These are phyloP conservation scores for Neoniphon sammara DNA, from an alignment of 2,797 vertebrate species.

Conservation along the genomic window DNA sequence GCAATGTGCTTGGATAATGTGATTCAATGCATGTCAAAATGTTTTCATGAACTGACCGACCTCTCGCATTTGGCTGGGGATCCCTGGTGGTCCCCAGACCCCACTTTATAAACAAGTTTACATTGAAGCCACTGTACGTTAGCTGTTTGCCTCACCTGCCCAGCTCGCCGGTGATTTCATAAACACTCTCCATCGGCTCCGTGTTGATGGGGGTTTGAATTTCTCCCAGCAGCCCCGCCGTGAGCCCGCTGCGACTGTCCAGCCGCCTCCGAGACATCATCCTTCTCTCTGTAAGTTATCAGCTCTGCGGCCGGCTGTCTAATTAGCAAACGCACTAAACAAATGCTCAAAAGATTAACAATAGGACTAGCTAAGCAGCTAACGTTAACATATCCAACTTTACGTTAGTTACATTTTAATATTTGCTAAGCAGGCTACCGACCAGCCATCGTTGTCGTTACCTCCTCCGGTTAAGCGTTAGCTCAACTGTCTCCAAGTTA, in stretches of 20 bases:
- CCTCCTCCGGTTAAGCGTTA: not conserved
- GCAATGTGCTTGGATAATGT: no score
- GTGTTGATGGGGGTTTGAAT: conserved; percentile 85
- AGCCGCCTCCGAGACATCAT: conserved; percentile 89
- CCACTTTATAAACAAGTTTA: no score
- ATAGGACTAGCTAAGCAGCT: conserved; percentile 12
- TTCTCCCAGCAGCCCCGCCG: conserved; percentile 85
- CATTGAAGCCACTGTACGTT: no score
- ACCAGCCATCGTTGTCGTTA: not conserved
- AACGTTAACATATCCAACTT: conserved; percentile 2
- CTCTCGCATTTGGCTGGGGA: no score
- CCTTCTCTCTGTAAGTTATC: not conserved
- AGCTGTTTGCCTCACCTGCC: conserved; percentile 86
- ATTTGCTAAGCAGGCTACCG: not conserved
- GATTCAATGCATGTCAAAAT: no score
- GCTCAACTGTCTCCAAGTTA: conserved; percentile 62
- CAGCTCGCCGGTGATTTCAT: conserved; percentile 87
- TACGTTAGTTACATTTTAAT: conserved; percentile 39
- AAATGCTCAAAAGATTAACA: not conserved
- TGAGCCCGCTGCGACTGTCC: conserved; percentile 85
- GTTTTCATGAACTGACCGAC: no score
- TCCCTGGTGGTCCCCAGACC: no score
- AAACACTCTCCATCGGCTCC: conserved; percentile 87
- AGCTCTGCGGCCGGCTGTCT: conserved; percentile 8
- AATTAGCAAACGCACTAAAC: not conserved